Evolutionary conservation across 1,140 invertebrate genomes (phyloP).

Genomic region (Psix sp.): DNA sequence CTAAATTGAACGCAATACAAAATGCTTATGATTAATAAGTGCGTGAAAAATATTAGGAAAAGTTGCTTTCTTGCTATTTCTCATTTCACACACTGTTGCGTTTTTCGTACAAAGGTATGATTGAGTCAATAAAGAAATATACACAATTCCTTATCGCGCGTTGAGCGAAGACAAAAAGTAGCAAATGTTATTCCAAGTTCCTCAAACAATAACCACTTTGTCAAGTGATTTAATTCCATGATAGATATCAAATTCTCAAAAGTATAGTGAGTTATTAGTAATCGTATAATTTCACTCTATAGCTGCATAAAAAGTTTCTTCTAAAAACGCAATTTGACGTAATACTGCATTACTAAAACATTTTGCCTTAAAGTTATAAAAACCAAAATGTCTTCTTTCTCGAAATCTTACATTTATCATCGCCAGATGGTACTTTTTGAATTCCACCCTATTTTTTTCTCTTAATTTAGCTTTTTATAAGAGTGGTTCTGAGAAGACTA

Average conservation of each 20-base stretch:
- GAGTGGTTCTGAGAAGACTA: constrained; percentile 36
- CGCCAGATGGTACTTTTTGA: constrained; percentile 1
- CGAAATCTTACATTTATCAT: constrained; percentile 8
- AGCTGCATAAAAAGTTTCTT: no score
- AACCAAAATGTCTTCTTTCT: constrained; percentile 4
- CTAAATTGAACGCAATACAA: constrained; percentile 30
- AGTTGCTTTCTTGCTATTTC: neutral
- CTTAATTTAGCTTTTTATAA: neutral
- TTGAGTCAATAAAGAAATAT: constrained; percentile 6
- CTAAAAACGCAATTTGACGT: no score
- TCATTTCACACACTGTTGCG: neutral
- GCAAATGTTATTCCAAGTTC: no score
- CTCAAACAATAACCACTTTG: no score
- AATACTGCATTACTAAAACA: no score
- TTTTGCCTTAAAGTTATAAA: constrained; percentile 9
- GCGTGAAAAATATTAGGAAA: constrained; percentile 31
- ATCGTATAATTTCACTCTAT: no score
- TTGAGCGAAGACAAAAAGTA: no score
- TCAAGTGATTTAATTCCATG: no score
- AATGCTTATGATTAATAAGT: constrained; percentile 33
- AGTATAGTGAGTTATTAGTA: no score
- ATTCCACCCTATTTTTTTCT: neutral
- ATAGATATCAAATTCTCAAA: no score
- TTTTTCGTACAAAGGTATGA: constrained; percentile 1
- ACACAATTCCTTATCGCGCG: no score